Conservation (phyloP, 2,113 vertebrate species). For the Etheostoma spectabile region DNA sequence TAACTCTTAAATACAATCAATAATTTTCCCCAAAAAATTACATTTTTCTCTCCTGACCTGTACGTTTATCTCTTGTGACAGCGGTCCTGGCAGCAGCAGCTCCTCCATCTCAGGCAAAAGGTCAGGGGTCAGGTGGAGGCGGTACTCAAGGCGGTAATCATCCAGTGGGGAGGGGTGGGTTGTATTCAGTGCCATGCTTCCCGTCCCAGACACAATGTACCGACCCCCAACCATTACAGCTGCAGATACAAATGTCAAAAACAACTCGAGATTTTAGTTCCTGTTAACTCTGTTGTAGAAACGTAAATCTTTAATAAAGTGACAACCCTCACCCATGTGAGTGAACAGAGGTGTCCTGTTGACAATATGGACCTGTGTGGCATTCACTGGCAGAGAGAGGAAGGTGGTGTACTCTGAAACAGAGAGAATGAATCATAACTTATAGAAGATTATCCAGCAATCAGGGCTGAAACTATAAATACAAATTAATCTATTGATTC, state of each 20-base stretch:
- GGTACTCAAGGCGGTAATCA: conserved; percentile 86
- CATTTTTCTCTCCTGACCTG: conserved; percentile 82
- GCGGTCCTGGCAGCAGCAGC: conserved; percentile 86
- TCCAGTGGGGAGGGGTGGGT: conserved; percentile 91
- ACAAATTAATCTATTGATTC: background rate
- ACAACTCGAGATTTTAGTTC: background rate
- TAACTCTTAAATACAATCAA: background rate
- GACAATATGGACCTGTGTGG: conserved; percentile 84
- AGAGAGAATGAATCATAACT: background rate
- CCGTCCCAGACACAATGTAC: conserved; percentile 88
- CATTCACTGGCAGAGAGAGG: conserved; percentile 86
- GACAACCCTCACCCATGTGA: conserved; percentile 89
- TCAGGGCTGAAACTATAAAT: background rate
- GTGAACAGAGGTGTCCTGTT: conserved; percentile 93
- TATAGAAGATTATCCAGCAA: background rate
- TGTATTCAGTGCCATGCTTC: conserved; percentile 82
- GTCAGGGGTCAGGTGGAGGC: conserved; percentile 86
- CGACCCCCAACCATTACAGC: conserved; percentile 85
- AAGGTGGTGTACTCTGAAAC: conserved; percentile 91
- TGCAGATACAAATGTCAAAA: conserved; percentile 56
- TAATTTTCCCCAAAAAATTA: background rate
- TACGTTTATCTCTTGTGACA: conserved; percentile 84
- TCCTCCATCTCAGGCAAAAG: conserved; percentile 89
- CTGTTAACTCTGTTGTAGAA: background rate
- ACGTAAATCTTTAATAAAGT: conserved; percentile 2